Conservation (phyloP, 2,113 vertebrate species). For the Trematomus loennbergii region DNA sequence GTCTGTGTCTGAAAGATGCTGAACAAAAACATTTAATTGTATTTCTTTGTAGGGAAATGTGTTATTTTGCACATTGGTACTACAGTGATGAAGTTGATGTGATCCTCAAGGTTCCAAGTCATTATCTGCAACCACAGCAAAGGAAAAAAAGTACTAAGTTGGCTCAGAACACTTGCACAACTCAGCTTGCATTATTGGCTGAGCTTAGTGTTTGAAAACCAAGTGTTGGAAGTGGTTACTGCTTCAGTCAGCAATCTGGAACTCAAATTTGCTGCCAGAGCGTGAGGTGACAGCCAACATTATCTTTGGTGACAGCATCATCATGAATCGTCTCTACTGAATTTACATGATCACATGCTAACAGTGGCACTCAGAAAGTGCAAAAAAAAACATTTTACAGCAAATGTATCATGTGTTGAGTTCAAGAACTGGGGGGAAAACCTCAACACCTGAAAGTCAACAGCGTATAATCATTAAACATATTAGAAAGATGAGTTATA, state of each 20-base stretch:
- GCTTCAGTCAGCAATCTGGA: constrained; percentile 68
- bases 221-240: constrained; percentile 51
- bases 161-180: constrained; percentile 22
- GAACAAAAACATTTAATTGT: neutral
- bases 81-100: constrained; percentile 1
- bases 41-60: neutral
- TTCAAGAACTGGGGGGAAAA: neutral
- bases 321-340: constrained; percentile 32
- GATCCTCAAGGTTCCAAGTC: neutral
- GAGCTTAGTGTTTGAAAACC: constrained; percentile 31
- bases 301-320: constrained; percentile 43
- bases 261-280: constrained; percentile 54
- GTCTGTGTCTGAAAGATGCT: neutral
- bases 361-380: constrained; percentile 1
- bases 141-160: constrained; percentile 21
- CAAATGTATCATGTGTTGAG: neutral
- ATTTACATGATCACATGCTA: constrained; percentile 7
- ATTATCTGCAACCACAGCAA: neutral
- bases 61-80: neutral
- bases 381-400: neutral
- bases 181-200: constrained; percentile 47
- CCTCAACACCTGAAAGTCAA: neutral
- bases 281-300: constrained; percentile 45
- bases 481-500: neutral
- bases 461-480: neutral